Evolutionary conservation across 1,140 invertebrate genomes (phyloP).

Genomic region (Microplitis mediator): DNA sequence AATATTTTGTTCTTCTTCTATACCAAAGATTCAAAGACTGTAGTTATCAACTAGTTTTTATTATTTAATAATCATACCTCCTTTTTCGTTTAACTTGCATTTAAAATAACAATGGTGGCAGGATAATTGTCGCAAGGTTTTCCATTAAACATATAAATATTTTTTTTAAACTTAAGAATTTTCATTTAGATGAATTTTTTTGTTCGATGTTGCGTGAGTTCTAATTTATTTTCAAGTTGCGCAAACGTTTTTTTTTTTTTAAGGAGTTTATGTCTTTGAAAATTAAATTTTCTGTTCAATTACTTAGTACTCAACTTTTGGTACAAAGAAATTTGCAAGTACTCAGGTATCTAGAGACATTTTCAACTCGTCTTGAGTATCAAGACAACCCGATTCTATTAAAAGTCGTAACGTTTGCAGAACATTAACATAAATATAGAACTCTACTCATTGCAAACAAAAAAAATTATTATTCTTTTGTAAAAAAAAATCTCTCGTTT

Average conservation of each 20-base stretch:
- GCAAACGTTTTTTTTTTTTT: neutral
- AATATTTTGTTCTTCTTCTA: conserved; percentile 22
- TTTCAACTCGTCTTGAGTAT: no score
- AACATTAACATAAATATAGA: no score
- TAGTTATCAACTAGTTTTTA: neutral
- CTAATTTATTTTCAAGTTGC: no score
- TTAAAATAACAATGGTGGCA: conserved; percentile 48
- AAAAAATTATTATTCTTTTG: conserved; percentile 16
- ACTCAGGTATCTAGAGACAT: no score
- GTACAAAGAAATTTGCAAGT: no score
- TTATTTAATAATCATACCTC: neutral
- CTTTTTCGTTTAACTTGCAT: neutral
- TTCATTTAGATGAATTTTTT: no score
- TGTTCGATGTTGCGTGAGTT: no score
- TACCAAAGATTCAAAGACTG: neutral
- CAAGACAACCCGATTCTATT: neutral
- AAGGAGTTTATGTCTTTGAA: no score
- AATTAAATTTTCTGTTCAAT: no score
- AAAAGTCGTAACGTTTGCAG: neutral
- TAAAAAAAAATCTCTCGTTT: conserved; percentile 10
- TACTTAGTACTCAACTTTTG: no score
- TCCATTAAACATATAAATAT: neutral
- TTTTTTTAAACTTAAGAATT: no score
- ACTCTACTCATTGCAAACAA: no score
- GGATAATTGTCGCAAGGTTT: conserved; percentile 46